Conservation (phyloP, 1,140 invertebrate genomes). For the Drosophila sulfurigaster region DNA sequence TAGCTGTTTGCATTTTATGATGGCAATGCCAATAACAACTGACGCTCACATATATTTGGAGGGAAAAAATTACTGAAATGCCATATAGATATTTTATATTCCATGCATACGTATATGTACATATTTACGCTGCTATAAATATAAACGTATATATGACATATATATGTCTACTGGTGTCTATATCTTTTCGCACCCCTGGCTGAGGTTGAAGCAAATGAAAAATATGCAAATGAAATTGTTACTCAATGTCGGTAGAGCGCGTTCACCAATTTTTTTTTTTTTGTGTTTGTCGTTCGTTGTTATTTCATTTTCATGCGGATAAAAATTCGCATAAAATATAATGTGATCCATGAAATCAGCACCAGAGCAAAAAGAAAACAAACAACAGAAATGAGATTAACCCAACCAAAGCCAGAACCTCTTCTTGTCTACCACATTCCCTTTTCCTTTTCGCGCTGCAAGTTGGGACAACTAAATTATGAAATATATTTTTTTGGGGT, state of each 20-base stretch:
- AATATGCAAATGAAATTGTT: conserved; percentile 83
- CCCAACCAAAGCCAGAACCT: background rate
- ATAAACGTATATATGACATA: conserved; percentile 47
- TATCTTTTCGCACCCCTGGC: conserved; percentile 59
- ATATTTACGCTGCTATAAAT: conserved; percentile 14
- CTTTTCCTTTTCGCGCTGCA: background rate
- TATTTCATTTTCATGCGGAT: conserved; percentile 77
- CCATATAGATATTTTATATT: conserved; percentile 50
- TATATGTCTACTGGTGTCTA: conserved; percentile 31
- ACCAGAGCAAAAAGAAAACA: conserved; percentile 6
- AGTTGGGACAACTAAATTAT: conserved; percentile 61
- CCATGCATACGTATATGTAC: conserved; percentile 24
- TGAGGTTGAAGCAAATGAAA: conserved; percentile 66
- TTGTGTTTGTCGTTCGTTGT: conserved; percentile 47
- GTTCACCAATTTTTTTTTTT: background rate
- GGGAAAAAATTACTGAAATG: conserved; percentile 60
- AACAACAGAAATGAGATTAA: conserved; percentile 70
- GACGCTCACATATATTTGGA: conserved; percentile 47
- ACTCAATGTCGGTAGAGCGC: conserved; percentile 67
- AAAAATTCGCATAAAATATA: conserved; percentile 77
- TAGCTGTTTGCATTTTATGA: conserved; percentile 62
- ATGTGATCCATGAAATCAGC: conserved; percentile 73
- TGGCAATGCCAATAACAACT: conserved; percentile 53
- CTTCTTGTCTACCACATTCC: background rate
- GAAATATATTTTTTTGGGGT: conserved; percentile 53